phyloP scores from a whole-genome alignment of 64 coral and sea anemone genomes.

The Hydrozoanthus tunicans region DNA sequence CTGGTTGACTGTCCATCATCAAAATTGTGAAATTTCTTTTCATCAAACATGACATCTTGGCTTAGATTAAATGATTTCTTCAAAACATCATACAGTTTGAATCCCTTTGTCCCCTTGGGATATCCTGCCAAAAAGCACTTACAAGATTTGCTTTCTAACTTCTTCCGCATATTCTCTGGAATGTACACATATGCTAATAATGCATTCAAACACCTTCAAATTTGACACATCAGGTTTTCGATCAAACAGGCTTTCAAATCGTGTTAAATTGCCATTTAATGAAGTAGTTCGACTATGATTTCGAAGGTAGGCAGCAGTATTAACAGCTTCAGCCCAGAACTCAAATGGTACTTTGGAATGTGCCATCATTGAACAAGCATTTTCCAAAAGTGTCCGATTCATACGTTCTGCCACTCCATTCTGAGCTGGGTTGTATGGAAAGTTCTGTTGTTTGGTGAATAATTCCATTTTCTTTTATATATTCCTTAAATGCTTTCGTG shows the following conservation, averaged over 20 bases:
- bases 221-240: conserved; percentile 73
- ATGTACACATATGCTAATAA: conserved; percentile 54
- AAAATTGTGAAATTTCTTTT: conserved; percentile 55
- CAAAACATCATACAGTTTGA: conserved; percentile 51
- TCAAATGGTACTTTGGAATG: conserved; percentile 57
- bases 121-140: conserved; percentile 69
- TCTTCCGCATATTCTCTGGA: conserved; percentile 56
- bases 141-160: conserved; percentile 61
- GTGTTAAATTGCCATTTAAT: conserved; percentile 52
- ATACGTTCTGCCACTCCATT: conserved; percentile 86
- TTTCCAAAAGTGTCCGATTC: conserved; percentile 79
- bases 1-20: not conserved
- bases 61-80: conserved; percentile 43
- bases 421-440: conserved; percentile 77
- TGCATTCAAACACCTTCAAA: conserved; percentile 62
- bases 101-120: conserved; percentile 57
- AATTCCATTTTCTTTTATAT: conserved; percentile 75
- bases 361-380: conserved; percentile 82
- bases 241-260: conserved; percentile 71
- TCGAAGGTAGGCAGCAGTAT: conserved; percentile 59
- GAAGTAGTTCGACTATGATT: conserved; percentile 74
- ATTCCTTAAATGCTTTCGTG: conserved; percentile 49
- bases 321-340: conserved; percentile 83
- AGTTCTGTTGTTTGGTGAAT: conserved; percentile 59
- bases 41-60: conserved; percentile 42